Evolutionary conservation across 2,888 invertebrate species (phyloP).

Genomic region (Chalcis sispes): DNA sequence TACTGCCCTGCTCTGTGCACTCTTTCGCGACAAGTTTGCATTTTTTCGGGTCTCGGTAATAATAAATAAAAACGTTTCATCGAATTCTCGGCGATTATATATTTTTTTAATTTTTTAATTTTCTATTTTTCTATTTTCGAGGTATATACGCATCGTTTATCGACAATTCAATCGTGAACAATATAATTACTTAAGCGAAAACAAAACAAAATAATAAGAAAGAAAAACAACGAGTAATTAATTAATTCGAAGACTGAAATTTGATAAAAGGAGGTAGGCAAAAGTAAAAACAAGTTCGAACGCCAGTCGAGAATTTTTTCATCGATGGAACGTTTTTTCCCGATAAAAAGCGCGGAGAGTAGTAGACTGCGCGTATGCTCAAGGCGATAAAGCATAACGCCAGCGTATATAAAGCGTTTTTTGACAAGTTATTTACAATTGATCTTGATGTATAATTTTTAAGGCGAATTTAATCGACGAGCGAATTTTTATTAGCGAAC

Average conservation of each 20-base stretch:
- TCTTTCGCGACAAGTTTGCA: conserved; percentile 59
- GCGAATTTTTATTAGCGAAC: conserved; percentile 18
- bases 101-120: background rate
- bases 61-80: conserved; percentile 46
- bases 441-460: conserved; percentile 48
- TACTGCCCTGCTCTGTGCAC: conserved; percentile 63
- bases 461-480: conserved; percentile 38
- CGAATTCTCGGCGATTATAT: conserved; percentile 23
- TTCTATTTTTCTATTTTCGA: too few relatives aligned
- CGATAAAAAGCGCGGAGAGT: conserved; percentile 66
- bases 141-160: too few relatives aligned
- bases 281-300: too few relatives aligned
- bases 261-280: too few relatives aligned
- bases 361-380: conserved; percentile 64
- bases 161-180: too few relatives aligned
- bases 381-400: conserved; percentile 45
- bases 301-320: conserved; percentile 38
- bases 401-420: conserved; percentile 48
- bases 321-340: conserved; percentile 58
- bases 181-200: too few relatives aligned
- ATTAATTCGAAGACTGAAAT: background rate
- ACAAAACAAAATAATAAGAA: too few relatives aligned
- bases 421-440: conserved; percentile 47
- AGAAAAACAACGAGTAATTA: too few relatives aligned
- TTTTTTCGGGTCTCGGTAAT: conserved; percentile 43